Percentiles rank a stretch among this genome's conserved stretches.
These are phyloP conservation scores for Bombyx mandarina DNA, from an alignment of 1,140 invertebrate genomes.

Conservation along the genomic window DNA sequence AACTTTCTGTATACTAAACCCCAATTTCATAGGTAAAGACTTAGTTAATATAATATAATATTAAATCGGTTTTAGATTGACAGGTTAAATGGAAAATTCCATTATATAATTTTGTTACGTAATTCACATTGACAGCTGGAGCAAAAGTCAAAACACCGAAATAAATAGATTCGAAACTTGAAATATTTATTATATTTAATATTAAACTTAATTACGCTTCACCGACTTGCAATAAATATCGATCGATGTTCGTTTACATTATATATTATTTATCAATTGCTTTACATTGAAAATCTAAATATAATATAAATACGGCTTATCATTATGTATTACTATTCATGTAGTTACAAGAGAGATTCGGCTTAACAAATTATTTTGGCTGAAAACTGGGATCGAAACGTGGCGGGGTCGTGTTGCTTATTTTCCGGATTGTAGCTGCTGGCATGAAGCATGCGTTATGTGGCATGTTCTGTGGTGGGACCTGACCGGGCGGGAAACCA, in stretches of 20 bases:
- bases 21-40: too few relatives aligned
- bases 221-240: too few relatives aligned
- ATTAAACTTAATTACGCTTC: neutral
- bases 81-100: too few relatives aligned
- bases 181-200: neutral
- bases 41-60: too few relatives aligned
- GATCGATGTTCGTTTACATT: too few relatives aligned
- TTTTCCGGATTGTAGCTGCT: constrained; percentile 23
- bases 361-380: neutral
- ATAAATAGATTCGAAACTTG: neutral
- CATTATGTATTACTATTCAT: neutral
- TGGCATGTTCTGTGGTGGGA: constrained; percentile 8
- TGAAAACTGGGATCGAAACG: constrained; percentile 6
- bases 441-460: constrained; percentile 23
- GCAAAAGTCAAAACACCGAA: neutral
- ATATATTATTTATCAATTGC: neutral
- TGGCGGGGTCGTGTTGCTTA: constrained; percentile 25
- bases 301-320: neutral
- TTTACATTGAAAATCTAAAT: neutral
- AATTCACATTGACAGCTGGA: neutral
- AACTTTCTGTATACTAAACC: too few relatives aligned
- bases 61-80: too few relatives aligned
- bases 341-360: constrained; percentile 3
- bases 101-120: too few relatives aligned
- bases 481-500: constrained; percentile 7